phyloP scores from a whole-genome alignment of 1,140 invertebrate species.

The Drosophila pachea region DNA sequence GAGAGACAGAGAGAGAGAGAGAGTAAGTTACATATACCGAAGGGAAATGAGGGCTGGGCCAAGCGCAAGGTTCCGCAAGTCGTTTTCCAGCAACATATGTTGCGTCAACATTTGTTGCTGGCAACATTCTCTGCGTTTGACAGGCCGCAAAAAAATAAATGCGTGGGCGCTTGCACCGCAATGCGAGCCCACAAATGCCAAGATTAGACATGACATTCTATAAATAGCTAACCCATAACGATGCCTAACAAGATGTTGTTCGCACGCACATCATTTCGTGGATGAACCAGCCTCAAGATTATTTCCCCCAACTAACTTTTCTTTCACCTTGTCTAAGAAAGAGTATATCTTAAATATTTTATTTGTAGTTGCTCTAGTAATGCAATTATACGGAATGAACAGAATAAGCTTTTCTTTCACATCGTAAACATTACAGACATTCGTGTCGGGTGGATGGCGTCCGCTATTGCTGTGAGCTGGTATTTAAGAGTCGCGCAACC shows the following conservation, averaged over 20 bases:
- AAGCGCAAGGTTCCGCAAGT: constrained; percentile 1
- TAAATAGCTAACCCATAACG: constrained; percentile 19
- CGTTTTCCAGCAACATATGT: constrained; percentile 30
- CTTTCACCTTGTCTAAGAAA: too few relatives aligned
- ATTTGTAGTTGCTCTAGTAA: too few relatives aligned
- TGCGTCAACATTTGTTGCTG: constrained; percentile 34
- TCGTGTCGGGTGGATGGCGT: constrained; percentile 45
- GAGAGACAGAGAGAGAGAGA: constrained; percentile 1
- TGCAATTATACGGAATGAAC: too few relatives aligned
- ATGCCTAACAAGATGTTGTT: not conserved
- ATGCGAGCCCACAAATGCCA: constrained; percentile 24
- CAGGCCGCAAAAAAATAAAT: constrained; percentile 28
- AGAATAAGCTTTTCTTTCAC: not conserved
- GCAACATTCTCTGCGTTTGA: constrained; percentile 29
- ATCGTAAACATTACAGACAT: constrained; percentile 5
- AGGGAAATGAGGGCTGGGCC: not conserved
- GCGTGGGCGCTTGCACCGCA: constrained; percentile 16
- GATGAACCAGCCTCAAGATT: too few relatives aligned
- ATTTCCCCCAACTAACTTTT: too few relatives aligned
- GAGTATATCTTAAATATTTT: too few relatives aligned
- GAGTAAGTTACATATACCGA: not conserved
- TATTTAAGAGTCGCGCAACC: constrained; percentile 57
- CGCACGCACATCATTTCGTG: not conserved
- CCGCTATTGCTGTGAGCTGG: constrained; percentile 17
- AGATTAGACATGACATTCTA: constrained; percentile 29